Base-by-base conservation (phyloP, 1,140 invertebrate genomes). In the Oryzaephilus surinamensis region DNA sequence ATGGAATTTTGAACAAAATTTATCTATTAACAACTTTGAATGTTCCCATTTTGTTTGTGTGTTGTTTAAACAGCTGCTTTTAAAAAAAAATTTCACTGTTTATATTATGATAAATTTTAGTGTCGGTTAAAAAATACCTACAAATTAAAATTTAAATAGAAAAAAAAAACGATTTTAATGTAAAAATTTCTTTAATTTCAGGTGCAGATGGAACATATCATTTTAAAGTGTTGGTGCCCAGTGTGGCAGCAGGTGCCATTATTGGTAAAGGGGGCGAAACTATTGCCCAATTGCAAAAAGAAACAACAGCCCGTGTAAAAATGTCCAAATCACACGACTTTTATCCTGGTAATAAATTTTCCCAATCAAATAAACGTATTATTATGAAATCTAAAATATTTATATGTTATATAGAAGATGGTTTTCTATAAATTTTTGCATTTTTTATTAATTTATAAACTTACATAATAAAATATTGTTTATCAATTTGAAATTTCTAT, bases 291-390 rank as follows among this genome's bases (percentile, higher is more conserved):
- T 68, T 97, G 51, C 93, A 97, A 67, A 94, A 94, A 65, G 91
- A 96, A 61, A 88, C 90, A 24, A 87, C 87, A 54, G 89, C 92
- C 47, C 75, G 88, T 51, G 86, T 97, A 40, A 97, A 97, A 74
- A 97, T 97, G 92, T 97, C 93, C 43, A 97, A 96, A 70, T 89
- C 90, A 11, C 91, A 93, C 62, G 92, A 97, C 64, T 96, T 92
- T 66, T 97, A 96, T 75, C 92, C 92, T 72, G 92, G 92, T 94
- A 69, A 70, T 24, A n/a, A 24, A 24, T 10, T 6, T n/a, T n/a
- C n/a, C n/a, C 5, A 24, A 24, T 7, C 11, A 24, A 24, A 24
- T 24, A 20, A n/a, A n/a, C n/a, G n/a, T n/a, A n/a, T n/a, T n/a
- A n/a, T n/a, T n/a, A n/a, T n/a, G n/a, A n/a, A n/a, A n/a, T n/a